Conservation (phyloP, 2,888 invertebrate genomes). For the Colostygia pectinataria region DNA sequence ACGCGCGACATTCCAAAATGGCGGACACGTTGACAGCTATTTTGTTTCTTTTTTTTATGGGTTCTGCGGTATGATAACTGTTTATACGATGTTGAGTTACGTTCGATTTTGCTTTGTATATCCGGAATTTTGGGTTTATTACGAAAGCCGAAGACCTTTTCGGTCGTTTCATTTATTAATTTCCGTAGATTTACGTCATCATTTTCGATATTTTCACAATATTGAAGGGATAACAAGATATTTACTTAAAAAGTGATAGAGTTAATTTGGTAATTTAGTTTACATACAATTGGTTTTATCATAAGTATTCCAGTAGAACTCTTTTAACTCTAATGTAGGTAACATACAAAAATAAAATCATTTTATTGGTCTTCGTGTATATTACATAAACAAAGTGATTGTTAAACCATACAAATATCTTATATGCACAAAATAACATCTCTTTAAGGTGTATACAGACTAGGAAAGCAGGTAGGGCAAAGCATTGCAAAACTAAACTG, state of each 20-base stretch:
- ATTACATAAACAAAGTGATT: too few relatives aligned
- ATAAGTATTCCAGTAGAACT: too few relatives aligned
- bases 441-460: not conserved
- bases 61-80: slow-evolving; percentile 11
- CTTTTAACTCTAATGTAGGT: too few relatives aligned
- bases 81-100: slow-evolving; percentile 5
- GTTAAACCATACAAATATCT: too few relatives aligned
- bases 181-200: slow-evolving; percentile 6
- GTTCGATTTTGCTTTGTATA: slow-evolving; percentile 9
- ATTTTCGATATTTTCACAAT: not conserved
- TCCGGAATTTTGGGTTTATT: slow-evolving; percentile 6
- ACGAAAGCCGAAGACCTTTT: slow-evolving; percentile 3
- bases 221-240: too few relatives aligned
- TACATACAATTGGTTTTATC: too few relatives aligned
- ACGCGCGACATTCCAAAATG: slow-evolving; percentile 68
- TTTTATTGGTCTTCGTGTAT: too few relatives aligned
- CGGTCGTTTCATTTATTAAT: slow-evolving; percentile 9
- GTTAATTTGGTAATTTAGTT: too few relatives aligned
- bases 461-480: slow-evolving; percentile 3
- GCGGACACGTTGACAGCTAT: slow-evolving; percentile 41
- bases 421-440: too few relatives aligned
- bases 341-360: too few relatives aligned
- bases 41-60: slow-evolving; percentile 21
- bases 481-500: slow-evolving; percentile 10
- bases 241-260: too few relatives aligned